phyloP scores from a whole-genome alignment of 1,140 invertebrate genomes.

The Monochamus saltuarius region DNA sequence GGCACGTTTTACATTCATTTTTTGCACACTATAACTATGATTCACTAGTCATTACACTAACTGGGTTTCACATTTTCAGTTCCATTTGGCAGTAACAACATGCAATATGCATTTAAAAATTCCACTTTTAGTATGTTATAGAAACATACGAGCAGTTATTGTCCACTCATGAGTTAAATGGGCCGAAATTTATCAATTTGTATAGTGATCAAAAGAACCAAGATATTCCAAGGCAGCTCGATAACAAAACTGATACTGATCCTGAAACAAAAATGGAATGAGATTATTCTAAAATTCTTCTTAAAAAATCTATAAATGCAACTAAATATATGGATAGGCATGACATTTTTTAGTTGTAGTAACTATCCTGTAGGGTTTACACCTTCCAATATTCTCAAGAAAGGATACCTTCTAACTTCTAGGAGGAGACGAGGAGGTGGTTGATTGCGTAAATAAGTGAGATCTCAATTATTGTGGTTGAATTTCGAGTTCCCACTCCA shows the following conservation, averaged over 20 bases:
- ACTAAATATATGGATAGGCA: no score
- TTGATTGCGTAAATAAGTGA: no score
- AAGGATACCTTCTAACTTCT: no score
- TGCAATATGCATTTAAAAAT: conserved; percentile 31
- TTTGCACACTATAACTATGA: neutral
- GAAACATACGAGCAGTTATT: conserved; percentile 37
- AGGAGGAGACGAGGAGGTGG: no score
- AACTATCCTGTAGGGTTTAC: no score
- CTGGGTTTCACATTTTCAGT: conserved; percentile 14
- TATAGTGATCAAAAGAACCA: conserved; percentile 91
- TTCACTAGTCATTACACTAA: conserved; percentile 25
- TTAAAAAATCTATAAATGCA: neutral
- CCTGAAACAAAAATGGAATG: conserved; percentile 61
- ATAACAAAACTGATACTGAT: conserved; percentile 99
- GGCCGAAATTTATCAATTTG: conserved; percentile 61
- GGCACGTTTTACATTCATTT: no score
- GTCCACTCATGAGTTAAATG: conserved; percentile 34
- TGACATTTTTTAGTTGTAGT: no score
- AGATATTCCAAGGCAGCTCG: conserved; percentile 96
- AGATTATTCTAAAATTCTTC: neutral
- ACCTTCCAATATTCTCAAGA: no score
- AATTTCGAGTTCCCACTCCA: no score
- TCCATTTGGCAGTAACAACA: conserved; percentile 35
- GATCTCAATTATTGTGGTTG: no score
- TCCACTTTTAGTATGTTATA: conserved; percentile 22